These are phyloP conservation scores for Phenganax stokvisi DNA, from an alignment of 92 coral and sea anemone species.

Conservation along the genomic window DNA sequence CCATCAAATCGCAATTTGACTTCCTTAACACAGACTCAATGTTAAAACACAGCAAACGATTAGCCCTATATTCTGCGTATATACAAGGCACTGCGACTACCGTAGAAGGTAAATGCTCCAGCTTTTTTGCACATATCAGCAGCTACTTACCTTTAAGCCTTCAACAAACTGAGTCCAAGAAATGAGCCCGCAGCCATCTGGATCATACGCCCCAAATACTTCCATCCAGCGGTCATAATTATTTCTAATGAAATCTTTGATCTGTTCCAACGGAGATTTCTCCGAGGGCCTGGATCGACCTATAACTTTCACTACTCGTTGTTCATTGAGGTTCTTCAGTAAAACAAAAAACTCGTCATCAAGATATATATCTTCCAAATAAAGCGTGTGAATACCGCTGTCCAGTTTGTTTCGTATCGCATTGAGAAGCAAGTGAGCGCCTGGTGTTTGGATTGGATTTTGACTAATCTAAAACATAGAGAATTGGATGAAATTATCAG, in stretches of 20 bases:
- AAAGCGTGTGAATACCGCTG: slow-evolving; percentile 70
- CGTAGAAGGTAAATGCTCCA: too few species aligned
- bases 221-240: slow-evolving; percentile 78
- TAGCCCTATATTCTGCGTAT: not conserved
- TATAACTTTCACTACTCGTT: slow-evolving; percentile 56
- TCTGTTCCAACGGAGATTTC: not conserved
- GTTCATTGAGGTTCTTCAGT: slow-evolving; percentile 45
- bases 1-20: slow-evolving; percentile 20
- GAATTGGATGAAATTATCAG: not conserved
- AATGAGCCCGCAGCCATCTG: slow-evolving; percentile 51
- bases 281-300: slow-evolving; percentile 40
- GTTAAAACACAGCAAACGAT: not conserved
- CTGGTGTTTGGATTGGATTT: slow-evolving; percentile 70
- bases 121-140: too few species aligned
- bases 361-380: slow-evolving; percentile 68
- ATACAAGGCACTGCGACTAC: too few species aligned
- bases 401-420: slow-evolving; percentile 62
- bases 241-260: slow-evolving; percentile 49
- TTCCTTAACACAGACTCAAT: not conserved
- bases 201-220: slow-evolving; percentile 54
- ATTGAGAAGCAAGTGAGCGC: slow-evolving; percentile 59
- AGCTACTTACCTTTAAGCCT: slow-evolving; percentile 61
- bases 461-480: slow-evolving; percentile 57
- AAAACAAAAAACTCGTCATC: slow-evolving; percentile 56
- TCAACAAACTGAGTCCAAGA: slow-evolving; percentile 64